Conservation (phyloP, 2,113 vertebrate species). For the Barnardius zonarius region DNA sequence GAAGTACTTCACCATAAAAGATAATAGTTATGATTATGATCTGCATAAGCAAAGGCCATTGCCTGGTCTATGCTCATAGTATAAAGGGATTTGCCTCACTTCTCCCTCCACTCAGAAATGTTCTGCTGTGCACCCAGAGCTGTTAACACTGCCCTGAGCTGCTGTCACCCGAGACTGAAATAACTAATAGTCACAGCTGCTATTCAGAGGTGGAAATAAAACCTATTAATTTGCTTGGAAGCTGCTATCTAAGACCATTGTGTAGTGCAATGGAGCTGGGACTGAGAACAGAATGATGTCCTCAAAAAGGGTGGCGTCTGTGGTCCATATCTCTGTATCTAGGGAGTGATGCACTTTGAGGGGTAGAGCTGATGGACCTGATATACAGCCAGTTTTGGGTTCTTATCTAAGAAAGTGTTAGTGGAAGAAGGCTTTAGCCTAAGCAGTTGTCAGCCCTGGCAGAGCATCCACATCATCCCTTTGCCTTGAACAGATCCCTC, state of each 20-base stretch:
- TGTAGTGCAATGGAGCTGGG: neutral
- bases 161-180: neutral
- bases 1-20: slow-evolving; percentile 58
- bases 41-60: slow-evolving; percentile 60
- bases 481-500: neutral
- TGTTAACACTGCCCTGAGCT: neutral
- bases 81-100: slow-evolving; percentile 23
- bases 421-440: neutral
- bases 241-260: neutral
- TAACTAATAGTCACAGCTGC: neutral
- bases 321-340: fast-evolving
- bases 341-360: neutral
- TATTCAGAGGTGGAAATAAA: neutral
- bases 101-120: neutral
- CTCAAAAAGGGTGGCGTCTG: neutral
- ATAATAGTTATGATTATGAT: slow-evolving; percentile 62
- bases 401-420: neutral
- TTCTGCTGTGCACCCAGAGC: neutral
- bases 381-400: neutral
- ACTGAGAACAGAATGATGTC: neutral
- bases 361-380: neutral
- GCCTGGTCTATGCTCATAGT: neutral
- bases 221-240: neutral
- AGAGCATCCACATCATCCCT: neutral
- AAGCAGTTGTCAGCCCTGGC: neutral